phyloP scores from a whole-genome alignment of 2,113 vertebrate species.

The Falco punctatus region DNA sequence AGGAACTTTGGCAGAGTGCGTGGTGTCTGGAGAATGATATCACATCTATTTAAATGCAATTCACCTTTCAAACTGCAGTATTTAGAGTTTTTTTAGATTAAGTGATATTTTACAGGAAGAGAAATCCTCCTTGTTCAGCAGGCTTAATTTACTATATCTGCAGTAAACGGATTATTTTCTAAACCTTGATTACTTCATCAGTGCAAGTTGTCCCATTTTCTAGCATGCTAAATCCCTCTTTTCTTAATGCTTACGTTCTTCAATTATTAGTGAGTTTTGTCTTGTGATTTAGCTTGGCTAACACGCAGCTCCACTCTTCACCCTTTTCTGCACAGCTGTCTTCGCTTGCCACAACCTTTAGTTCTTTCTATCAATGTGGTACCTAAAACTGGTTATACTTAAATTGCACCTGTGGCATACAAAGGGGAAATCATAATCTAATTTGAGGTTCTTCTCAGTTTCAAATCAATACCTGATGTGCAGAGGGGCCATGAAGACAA shows the following conservation, averaged over 20 bases:
- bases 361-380: neutral
- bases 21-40: neutral
- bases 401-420: slow-evolving; percentile 14
- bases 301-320: neutral
- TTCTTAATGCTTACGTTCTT: neutral
- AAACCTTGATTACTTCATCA: neutral
- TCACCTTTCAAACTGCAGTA: neutral
- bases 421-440: neutral
- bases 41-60: neutral
- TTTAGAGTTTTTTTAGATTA: neutral
- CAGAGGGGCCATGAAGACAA: neutral
- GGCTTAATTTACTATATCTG: neutral
- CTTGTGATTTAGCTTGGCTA: neutral
- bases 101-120: neutral
- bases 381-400: neutral
- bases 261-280: neutral
- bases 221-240: neutral
- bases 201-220: neutral
- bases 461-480: slow-evolving; percentile 7
- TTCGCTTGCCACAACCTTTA: neutral
- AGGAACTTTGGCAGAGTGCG: neutral
- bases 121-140: neutral
- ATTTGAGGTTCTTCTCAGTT: neutral
- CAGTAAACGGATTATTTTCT: neutral
- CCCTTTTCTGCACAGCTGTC: neutral